Conservation (phyloP, 2,797 vertebrate genomes). For the Tolypeutes matacus region DNA sequence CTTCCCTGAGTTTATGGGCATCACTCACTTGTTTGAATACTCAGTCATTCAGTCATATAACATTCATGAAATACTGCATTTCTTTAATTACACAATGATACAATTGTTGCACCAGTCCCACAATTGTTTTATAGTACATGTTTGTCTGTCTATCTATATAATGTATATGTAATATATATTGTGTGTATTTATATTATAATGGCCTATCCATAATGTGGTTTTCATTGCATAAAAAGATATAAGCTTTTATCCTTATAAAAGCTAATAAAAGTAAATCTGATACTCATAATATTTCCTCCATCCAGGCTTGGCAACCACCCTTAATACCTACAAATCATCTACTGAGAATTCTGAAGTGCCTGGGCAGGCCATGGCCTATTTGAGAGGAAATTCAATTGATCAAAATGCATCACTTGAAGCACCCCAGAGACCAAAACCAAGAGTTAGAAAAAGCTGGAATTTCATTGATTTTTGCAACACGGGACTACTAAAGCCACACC, state of each 20-base stretch:
- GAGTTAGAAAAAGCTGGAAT: background rate
- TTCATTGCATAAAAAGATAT: too few relatives aligned
- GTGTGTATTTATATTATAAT: background rate
- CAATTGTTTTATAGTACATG: background rate
- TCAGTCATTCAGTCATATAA: background rate
- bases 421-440: background rate
- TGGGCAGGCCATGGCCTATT: background rate
- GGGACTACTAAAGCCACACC: background rate
- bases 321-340: background rate
- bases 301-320: background rate
- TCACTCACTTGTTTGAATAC: background rate
- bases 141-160: background rate
- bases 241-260: too few relatives aligned
- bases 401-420: background rate
- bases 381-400: background rate
- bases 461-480: conserved; percentile 7
- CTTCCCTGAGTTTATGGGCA: background rate
- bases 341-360: background rate
- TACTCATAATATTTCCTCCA: background rate
- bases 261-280: background rate
- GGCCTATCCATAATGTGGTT: background rate
- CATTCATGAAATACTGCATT: background rate
- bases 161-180: background rate
- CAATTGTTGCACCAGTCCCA: background rate
- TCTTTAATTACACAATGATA: background rate